These are phyloP conservation scores for Parthenolecanium corni DNA, from an alignment of 2,888 invertebrate species.

Conservation along the genomic window DNA sequence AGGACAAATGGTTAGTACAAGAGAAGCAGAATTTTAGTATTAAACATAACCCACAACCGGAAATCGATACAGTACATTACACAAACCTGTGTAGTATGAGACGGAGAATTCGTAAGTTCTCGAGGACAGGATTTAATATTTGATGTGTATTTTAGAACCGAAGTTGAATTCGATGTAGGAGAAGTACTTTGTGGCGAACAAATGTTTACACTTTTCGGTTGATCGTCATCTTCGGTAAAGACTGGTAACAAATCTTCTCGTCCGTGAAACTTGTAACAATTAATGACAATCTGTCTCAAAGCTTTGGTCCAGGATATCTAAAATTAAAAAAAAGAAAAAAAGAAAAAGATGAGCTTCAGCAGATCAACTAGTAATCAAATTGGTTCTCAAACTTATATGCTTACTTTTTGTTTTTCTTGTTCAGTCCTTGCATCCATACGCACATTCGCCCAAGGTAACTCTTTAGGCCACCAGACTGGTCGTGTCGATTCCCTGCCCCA, in stretches of 20 bases:
- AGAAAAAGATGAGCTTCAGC: neutral
- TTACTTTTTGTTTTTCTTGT: conserved; percentile 91
- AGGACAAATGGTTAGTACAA: neutral
- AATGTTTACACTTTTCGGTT: conserved; percentile 33
- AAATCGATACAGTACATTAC: neutral
- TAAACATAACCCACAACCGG: neutral
- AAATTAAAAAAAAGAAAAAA: conserved; percentile 33
- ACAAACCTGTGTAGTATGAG: conserved; percentile 4
- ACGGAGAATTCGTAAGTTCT: conserved; percentile 7
- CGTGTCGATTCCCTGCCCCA: conserved; percentile 94
- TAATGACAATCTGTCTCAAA: conserved; percentile 87
- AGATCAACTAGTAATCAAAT: neutral
- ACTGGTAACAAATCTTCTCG: conserved; percentile 89
- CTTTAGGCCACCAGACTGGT: conserved; percentile 97
- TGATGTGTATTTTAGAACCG: conserved; percentile 14
- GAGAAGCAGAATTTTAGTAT: no score
- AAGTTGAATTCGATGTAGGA: conserved; percentile 15
- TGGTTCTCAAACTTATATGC: neutral
- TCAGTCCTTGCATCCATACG: conserved; percentile 92
- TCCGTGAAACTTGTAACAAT: conserved; percentile 96
- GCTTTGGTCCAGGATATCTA: conserved; percentile 98
- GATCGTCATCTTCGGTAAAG: conserved; percentile 80
- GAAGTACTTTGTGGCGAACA: conserved; percentile 16
- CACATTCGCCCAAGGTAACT: conserved; percentile 96
- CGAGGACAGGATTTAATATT: conserved; percentile 12